Evolutionary conservation across 2,888 invertebrate genomes (phyloP).

Genomic region (Ypsolopha sequella): DNA sequence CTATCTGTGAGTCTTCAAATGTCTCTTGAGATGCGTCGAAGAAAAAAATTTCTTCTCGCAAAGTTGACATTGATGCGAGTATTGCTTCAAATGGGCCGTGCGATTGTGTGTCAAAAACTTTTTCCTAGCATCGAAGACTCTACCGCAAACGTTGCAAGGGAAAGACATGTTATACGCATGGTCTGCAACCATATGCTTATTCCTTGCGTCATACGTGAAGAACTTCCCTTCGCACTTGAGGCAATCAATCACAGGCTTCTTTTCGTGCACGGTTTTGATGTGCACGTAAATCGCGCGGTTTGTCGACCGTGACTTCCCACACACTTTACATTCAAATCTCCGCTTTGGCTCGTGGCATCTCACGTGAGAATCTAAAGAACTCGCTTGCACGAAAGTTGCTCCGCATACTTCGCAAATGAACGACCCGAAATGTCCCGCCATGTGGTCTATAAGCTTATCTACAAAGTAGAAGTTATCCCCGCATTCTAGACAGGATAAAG

Average conservation of each 20-base stretch:
- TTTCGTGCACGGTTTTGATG: slow-evolving; percentile 49
- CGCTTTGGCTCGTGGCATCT: slow-evolving; percentile 51
- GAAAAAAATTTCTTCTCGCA: too few relatives aligned
- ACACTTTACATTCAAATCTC: slow-evolving; percentile 58
- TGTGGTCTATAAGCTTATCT: slow-evolving; percentile 47
- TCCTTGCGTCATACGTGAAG: slow-evolving; percentile 41
- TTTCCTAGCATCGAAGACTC: too few relatives aligned
- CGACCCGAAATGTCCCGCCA: slow-evolving; percentile 52
- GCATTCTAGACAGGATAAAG: slow-evolving; percentile 48
- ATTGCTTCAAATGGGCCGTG: too few relatives aligned
- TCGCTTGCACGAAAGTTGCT: slow-evolving; percentile 54
- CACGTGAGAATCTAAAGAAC: slow-evolving; percentile 53
- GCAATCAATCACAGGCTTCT: slow-evolving; percentile 49
- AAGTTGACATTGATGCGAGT: too few relatives aligned
- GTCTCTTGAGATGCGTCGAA: too few relatives aligned
- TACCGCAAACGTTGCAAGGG: too few relatives aligned
- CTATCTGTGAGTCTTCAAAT: neutral
- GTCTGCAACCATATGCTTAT: slow-evolving; percentile 46
- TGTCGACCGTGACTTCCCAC: slow-evolving; percentile 53
- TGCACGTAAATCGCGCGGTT: slow-evolving; percentile 49
- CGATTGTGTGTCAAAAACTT: too few relatives aligned
- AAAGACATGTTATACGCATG: slow-evolving; percentile 51
- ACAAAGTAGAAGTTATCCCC: slow-evolving; percentile 40
- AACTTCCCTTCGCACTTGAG: slow-evolving; percentile 52
- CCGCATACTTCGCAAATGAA: slow-evolving; percentile 53